A percentile compares a stretch with the other conserved stretches of the same genome.
These are phyloP conservation scores for Cydia strobilella DNA, from an alignment of 1,140 invertebrate species.

Conservation along the genomic window DNA sequence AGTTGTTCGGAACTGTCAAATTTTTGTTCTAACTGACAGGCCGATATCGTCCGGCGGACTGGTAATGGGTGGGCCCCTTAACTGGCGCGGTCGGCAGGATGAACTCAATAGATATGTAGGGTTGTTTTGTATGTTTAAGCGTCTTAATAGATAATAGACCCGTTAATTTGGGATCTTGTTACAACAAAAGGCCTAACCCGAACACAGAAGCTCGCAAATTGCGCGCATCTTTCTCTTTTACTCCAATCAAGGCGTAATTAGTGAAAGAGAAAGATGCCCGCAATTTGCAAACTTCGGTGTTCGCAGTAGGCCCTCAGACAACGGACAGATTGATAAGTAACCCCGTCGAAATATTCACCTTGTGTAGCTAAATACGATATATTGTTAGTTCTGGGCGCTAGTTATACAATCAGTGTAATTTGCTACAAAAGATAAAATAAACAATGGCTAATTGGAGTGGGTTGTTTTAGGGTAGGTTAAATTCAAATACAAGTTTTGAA, in stretches of 20 bases:
- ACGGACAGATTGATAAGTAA: neutral
- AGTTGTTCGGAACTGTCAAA: too few relatives aligned
- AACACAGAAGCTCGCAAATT: too few relatives aligned
- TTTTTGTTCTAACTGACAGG: too few relatives aligned
- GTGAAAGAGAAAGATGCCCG: too few relatives aligned
- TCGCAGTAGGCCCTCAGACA: neutral
- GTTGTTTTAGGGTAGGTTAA: neutral
- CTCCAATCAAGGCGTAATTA: too few relatives aligned
- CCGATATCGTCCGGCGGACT: too few relatives aligned
- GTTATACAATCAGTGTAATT: neutral
- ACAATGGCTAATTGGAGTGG: neutral
- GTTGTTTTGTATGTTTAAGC: neutral
- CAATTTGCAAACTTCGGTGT: too few relatives aligned
- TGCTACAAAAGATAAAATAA: neutral
- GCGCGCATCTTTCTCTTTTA: too few relatives aligned
- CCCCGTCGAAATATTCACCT: neutral
- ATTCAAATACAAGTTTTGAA: neutral
- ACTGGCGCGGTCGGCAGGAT: neutral
- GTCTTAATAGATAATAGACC: conserved; percentile 21
- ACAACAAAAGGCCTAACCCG: neutral
- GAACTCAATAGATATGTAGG: neutral
- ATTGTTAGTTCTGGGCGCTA: neutral
- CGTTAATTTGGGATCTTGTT: neutral
- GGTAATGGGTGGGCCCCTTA: too few relatives aligned
- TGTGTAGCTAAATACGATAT: neutral